phyloP scores from a whole-genome alignment of 2,888 invertebrate species.

The Hipparchia semele region DNA sequence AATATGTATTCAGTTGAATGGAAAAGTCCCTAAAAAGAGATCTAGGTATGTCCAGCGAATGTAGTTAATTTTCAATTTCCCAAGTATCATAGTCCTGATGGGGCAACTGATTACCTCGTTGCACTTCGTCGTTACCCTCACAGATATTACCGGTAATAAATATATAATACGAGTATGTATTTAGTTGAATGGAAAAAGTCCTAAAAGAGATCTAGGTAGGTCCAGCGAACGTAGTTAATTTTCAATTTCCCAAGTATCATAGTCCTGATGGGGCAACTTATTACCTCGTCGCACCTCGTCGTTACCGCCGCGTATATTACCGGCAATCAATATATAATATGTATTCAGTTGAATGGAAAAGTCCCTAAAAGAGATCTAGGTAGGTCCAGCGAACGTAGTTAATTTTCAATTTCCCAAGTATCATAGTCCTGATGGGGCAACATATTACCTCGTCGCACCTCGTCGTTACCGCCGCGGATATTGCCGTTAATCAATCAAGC shows the following conservation, averaged over 20 bases:
- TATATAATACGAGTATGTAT: too few species aligned
- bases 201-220: too few species aligned
- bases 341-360: too few species aligned
- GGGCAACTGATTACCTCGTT: not conserved
- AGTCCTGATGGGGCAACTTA: not conserved
- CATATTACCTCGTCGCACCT: not conserved
- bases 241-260: not conserved
- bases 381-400: too few species aligned
- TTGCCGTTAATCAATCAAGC: slow-evolving; percentile 28
- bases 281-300: not conserved
- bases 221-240: not conserved
- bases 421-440: not conserved
- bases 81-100: not conserved
- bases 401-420: not conserved
- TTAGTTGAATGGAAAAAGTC: too few species aligned
- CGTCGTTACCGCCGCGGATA: not conserved
- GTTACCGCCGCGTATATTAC: not conserved
- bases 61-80: not conserved
- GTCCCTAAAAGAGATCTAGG: too few species aligned
- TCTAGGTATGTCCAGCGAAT: too few species aligned
- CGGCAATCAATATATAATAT: slow-evolving; percentile 22
- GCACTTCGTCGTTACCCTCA: not conserved
- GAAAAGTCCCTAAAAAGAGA: too few species aligned
- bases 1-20: too few species aligned
- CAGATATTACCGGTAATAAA: slow-evolving; percentile 22